Evolutionary conservation across 2,113 vertebrate species (phyloP), one percentile per base, ranked within the genome.

Genomic region (Lepidothrix coronata): DNA sequence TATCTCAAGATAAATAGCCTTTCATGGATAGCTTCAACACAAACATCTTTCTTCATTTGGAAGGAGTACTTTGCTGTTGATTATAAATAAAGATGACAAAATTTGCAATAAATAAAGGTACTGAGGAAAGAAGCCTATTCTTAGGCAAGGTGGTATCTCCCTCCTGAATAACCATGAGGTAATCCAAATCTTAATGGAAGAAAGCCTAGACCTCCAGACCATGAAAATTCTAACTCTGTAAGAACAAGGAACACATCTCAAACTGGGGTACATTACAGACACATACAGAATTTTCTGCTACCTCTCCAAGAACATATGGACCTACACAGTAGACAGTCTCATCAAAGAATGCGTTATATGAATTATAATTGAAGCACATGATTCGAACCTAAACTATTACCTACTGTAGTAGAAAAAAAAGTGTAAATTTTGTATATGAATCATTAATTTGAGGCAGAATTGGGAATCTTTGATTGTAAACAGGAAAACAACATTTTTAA

Each of bases 131-230:
- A 67, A 62, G 6, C 2, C 3, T 58, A 20, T 63, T 24, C 35
- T 63, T 48, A 30, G 27, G 14, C 9, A 65, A 63, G 41, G 31
- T 82, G 19, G 9, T 31, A 68, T 27, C 28, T 66, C 19, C 19
- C 19, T 62, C 25, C 30, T 0, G 0, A 68, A 63, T 35, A 39
- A 30, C 7, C 4, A 11, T 63, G 43, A 10, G 5, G 20, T 37
- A 82, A 58, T 52, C 14, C 12, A 57, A 18, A 33, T 52, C 8
- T 18, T 41, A 37, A 52, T 6, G 12, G 25, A 63, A 58, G 33
- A 67, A 67, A 62, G 14, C 10, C 22, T 37, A 57, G 18, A 31
- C 11, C 19, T 21, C 9, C 28, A 72, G 35, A 17, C 14, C 7
- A 28, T 62, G 33, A 43, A 79, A 76, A 76, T 33, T 7, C 3